phyloP scores from a whole-genome alignment of 2,113 vertebrate genomes.

The Catharus minimus region DNA sequence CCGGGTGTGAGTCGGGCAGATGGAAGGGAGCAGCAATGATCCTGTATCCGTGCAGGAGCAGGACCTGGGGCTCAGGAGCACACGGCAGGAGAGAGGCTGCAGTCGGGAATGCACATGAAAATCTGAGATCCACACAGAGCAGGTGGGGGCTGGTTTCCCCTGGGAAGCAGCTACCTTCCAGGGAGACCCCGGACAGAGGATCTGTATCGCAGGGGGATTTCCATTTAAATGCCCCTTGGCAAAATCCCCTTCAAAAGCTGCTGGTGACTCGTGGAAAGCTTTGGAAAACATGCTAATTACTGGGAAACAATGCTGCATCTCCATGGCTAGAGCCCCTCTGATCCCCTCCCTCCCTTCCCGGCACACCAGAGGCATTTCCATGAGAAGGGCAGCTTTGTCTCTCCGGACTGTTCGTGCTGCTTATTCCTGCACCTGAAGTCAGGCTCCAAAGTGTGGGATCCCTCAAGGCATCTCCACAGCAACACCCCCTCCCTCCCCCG shows the following conservation, averaged over 20 bases:
- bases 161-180: slow-evolving; percentile 60
- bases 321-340: slow-evolving; percentile 22
- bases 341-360: slow-evolving; percentile 31
- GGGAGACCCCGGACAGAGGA: slow-evolving; percentile 23
- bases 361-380: slow-evolving; percentile 33
- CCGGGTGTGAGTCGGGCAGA: rapidly evolving
- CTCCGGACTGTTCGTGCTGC: not conserved
- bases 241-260: slow-evolving; percentile 67
- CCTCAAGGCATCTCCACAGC: slow-evolving; percentile 29
- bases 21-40: not conserved
- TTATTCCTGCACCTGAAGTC: slow-evolving; percentile 38
- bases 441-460: not conserved
- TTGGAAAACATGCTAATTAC: slow-evolving; percentile 76
- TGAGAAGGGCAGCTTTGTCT: slow-evolving; percentile 53
- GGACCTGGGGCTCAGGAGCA: not conserved
- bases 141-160: slow-evolving; percentile 18
- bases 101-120: not conserved
- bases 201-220: slow-evolving; percentile 54
- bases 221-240: slow-evolving; percentile 71
- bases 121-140: not conserved
- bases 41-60: not conserved
- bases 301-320: slow-evolving; percentile 67
- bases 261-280: slow-evolving; percentile 58
- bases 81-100: not conserved
- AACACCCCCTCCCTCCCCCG: not conserved